Percentiles rank a stretch among this genome's conserved stretches.
These are phyloP conservation scores for Pomacea maculata DNA, from an alignment of 1,140 invertebrate species.

Conservation along the genomic window DNA sequence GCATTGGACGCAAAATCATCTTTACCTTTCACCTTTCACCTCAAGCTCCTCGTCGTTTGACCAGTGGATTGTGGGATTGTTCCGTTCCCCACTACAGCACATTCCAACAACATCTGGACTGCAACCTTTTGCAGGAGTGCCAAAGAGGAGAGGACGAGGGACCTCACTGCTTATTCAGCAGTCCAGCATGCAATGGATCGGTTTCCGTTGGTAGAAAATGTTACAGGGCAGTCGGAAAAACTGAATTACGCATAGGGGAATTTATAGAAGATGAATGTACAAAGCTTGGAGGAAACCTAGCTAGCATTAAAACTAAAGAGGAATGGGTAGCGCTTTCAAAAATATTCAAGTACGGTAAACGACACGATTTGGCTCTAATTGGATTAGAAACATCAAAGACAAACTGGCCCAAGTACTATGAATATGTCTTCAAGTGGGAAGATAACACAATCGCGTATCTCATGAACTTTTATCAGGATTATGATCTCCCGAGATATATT, in stretches of 20 bases:
- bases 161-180: constrained; percentile 1
- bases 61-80: background rate
- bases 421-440: background rate
- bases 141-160: constrained; percentile 6
- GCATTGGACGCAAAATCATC: background rate
- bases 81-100: background rate
- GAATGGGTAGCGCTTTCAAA: background rate
- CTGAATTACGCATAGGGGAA: background rate
- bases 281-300: background rate
- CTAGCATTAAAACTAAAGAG: constrained; percentile 1
- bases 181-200: background rate
- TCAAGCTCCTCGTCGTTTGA: background rate
- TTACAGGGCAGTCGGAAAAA: background rate
- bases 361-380: too few relatives aligned
- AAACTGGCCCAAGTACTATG: background rate
- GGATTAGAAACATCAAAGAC: background rate
- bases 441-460: background rate
- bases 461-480: background rate
- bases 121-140: background rate
- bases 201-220: background rate
- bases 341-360: background rate
- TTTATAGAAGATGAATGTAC: background rate
- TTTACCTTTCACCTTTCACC: background rate
- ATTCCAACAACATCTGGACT: constrained; percentile 3
- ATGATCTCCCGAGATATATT: too few relatives aligned